Evolutionary conservation across 2,888 invertebrate species (phyloP).

Genomic region (Drosophila nr. perissopoda): DNA sequence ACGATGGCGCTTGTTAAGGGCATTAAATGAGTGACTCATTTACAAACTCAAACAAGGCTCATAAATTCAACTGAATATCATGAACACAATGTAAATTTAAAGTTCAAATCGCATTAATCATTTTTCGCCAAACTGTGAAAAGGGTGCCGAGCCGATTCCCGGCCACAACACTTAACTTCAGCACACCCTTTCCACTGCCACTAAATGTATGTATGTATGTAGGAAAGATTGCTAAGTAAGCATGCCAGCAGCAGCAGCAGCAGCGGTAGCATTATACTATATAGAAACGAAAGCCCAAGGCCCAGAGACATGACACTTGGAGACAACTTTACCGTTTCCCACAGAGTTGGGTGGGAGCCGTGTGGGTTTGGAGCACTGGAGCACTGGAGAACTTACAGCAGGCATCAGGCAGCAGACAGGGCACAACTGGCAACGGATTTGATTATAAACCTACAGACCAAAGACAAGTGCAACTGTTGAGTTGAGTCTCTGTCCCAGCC

Average conservation of each 20-base stretch:
- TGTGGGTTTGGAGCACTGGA: conserved; percentile 10
- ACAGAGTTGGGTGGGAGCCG: conserved; percentile 31
- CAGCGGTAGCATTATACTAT: neutral
- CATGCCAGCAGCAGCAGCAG: conserved; percentile 1
- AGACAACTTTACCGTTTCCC: conserved; percentile 64
- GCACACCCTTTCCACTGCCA: conserved; percentile 4
- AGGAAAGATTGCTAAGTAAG: conserved; percentile 29
- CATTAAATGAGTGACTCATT: conserved; percentile 80
- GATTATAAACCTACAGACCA: conserved; percentile 58
- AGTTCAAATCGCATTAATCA: conserved; percentile 78
- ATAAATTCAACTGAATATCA: conserved; percentile 78
- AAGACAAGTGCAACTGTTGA: conserved; percentile 62
- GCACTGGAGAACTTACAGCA: conserved; percentile 3
- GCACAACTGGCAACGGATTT: conserved; percentile 48
- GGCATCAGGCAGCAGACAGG: conserved; percentile 9
- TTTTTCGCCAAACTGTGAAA: conserved; percentile 65
- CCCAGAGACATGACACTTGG: conserved; percentile 50
- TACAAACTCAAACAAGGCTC: conserved; percentile 80
- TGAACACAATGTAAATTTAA: conserved; percentile 80
- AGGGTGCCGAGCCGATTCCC: conserved; percentile 38
- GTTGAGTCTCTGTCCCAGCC: conserved; percentile 29
- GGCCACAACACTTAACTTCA: neutral
- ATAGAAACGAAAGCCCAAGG: conserved; percentile 12
- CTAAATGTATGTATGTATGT: conserved; percentile 1
- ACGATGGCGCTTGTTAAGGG: conserved; percentile 58